Base-by-base conservation (phyloP, 2,888 invertebrate species). In the Drosophila infuscata region DNA sequence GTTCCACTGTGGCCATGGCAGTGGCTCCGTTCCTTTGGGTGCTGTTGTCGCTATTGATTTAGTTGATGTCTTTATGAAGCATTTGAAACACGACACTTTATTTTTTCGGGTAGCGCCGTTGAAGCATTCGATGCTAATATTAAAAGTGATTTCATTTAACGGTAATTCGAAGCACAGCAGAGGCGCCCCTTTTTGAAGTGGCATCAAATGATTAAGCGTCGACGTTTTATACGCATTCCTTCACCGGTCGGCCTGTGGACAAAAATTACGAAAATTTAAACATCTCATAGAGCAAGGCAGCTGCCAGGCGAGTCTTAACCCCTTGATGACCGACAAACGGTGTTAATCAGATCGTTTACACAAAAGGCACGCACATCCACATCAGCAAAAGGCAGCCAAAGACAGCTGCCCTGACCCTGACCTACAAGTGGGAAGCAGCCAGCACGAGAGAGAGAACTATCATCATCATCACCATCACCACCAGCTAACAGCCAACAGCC, bases 41-140 rank as follows among this genome's bases (percentile, higher is more conserved):
- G 83, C 84, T 90, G 90, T 88, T 88, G 88, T 88, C 88, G 84
- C 83, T 89, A 75, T 91, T 91, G 89, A 88, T 88, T 88, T 91
- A 88, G 89, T 83, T 91, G 88, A 88, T 90, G 91, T 88, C 88
- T 88, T 91, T 90, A 90, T 88, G 91, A 77, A 86, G 74, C 91
- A 89, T 91, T 91, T 88, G 88, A 88, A 88, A 88, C 72, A 91
- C 82, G 88, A 88, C 89, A 88, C 91, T 88, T 88, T 88, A 78
- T 76, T 76, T 76, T 79, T 76, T 67, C 57, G 68, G 71, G 57
- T 64, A 60, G 61, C 73, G 59, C 71, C 56, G 63, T 68, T 67
- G 69, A 56, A 41, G 64, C 38, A 63, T 69, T 43, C 66, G 71
- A 61, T 65, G 68, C 56, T 66, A 89, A 86, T 90, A 87, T 90